Percentiles rank a stretch among this genome's conserved stretches.
phyloP scores from a whole-genome alignment of 2,113 vertebrate genomes.

The Pagrus major region DNA sequence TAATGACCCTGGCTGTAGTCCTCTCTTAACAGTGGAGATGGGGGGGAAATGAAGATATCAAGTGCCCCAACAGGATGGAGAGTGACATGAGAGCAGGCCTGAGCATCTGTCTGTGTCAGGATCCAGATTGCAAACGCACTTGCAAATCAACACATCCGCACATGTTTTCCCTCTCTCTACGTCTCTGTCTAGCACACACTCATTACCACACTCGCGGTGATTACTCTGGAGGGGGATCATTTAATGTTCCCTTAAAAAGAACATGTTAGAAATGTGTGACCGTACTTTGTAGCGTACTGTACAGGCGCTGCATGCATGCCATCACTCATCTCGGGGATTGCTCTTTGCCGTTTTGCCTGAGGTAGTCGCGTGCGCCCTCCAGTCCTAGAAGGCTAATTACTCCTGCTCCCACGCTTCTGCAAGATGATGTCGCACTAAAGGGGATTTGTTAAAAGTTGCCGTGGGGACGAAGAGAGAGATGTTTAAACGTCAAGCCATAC shows the following conservation, averaged over 20 bases:
- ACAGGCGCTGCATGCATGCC: not conserved
- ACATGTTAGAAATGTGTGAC: not conserved
- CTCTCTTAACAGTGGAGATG: slow-evolving; percentile 25
- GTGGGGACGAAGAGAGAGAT: slow-evolving; percentile 40
- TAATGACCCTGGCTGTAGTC: slow-evolving; percentile 31
- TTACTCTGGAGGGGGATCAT: slow-evolving; percentile 46
- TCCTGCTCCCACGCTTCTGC: slow-evolving; percentile 20
- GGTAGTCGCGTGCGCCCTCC: slow-evolving; percentile 50
- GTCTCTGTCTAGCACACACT: slow-evolving; percentile 25
- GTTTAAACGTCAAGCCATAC: slow-evolving; percentile 35
- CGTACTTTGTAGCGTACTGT: not conserved
- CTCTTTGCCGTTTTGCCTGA: slow-evolving; percentile 15
- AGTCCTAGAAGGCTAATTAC: slow-evolving; percentile 52
- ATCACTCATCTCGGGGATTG: slow-evolving; percentile 7
- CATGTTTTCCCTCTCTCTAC: slow-evolving; percentile 34
- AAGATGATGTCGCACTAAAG: slow-evolving; percentile 37
- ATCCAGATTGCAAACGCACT: slow-evolving; percentile 60
- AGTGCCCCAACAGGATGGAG: slow-evolving; percentile 49
- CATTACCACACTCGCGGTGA: slow-evolving; percentile 27
- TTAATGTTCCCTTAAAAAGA: slow-evolving; percentile 23
- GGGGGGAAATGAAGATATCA: slow-evolving; percentile 56
- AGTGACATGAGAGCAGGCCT: slow-evolving; percentile 66
- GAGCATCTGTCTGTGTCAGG: slow-evolving; percentile 71
- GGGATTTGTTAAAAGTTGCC: slow-evolving; percentile 49
- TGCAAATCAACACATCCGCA: slow-evolving; percentile 53